phyloP scores from a whole-genome alignment of 1,140 invertebrate genomes.

The Drosophila littoralis region DNA sequence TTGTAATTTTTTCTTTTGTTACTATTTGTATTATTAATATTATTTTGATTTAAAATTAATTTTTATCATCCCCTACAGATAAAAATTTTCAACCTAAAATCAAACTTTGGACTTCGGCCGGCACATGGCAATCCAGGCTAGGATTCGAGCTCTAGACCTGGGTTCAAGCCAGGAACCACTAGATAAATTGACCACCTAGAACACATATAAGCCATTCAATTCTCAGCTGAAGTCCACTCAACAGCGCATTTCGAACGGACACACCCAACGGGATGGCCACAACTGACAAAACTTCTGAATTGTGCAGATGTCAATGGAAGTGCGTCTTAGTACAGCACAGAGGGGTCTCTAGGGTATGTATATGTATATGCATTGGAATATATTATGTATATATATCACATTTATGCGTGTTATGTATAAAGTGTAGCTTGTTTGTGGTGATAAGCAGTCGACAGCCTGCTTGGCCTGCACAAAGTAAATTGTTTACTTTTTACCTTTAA shows the following conservation, averaged over 20 bases:
- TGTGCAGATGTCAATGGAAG: conserved; percentile 14
- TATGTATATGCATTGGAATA: neutral
- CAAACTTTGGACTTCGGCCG: too few species aligned
- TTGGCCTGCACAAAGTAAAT: conserved; percentile 25
- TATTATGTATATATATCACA: neutral
- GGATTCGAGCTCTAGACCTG: too few species aligned
- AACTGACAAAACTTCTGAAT: conserved; percentile 24
- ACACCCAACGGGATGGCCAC: conserved; percentile 7
- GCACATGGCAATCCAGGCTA: too few species aligned
- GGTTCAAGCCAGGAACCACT: too few species aligned
- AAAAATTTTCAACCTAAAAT: too few species aligned
- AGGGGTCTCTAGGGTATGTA: neutral
- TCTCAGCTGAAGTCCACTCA: too few species aligned
- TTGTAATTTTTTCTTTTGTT: too few species aligned
- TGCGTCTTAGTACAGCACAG: conserved; percentile 6
- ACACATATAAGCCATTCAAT: too few species aligned
- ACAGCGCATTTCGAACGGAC: neutral
- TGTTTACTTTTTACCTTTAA: conserved; percentile 30
- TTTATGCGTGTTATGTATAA: conserved; percentile 4
- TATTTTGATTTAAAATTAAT: too few species aligned
- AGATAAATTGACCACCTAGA: too few species aligned
- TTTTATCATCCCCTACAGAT: too few species aligned
- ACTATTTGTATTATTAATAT: too few species aligned
- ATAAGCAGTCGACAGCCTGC: conserved; percentile 28
- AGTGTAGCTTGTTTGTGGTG: conserved; percentile 4